phyloP scores from a whole-genome alignment of 1,140 invertebrate genomes.

The Cotesia typhae region DNA sequence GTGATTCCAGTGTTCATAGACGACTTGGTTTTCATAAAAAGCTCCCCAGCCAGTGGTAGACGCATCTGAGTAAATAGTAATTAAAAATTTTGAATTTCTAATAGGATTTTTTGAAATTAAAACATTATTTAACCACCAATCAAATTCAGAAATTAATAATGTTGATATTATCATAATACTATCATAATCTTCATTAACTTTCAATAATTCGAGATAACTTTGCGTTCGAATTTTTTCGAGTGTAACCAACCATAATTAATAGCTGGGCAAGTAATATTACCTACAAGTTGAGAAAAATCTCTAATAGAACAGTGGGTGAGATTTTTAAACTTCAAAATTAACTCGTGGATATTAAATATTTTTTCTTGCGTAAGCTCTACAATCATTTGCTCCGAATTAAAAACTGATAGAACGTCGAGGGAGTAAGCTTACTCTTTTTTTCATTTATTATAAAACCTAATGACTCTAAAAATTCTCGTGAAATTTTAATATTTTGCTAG shows the following conservation, averaged over 20 bases:
- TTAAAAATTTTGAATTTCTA: not conserved
- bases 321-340: conserved; percentile 26
- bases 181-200: conserved; percentile 34
- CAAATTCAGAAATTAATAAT: not conserved
- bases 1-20: not conserved
- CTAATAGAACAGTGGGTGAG: conserved; percentile 40
- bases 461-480: conserved; percentile 36
- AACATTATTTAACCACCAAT: not conserved
- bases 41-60: not conserved
- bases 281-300: conserved; percentile 43
- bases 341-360: conserved; percentile 24
- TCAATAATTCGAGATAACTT: conserved; percentile 36
- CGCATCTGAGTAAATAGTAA: conserved; percentile 1
- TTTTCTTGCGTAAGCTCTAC: conserved; percentile 40
- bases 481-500: conserved; percentile 25
- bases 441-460: conserved; percentile 47
- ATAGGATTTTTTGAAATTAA: not conserved
- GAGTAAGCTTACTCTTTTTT: conserved; percentile 35
- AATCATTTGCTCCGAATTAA: conserved; percentile 37
- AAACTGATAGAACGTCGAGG: conserved; percentile 36
- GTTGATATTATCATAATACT: conserved; percentile 14
- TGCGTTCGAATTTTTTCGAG: conserved; percentile 42
- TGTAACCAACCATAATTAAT: conserved; percentile 43
- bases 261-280: conserved; percentile 42
- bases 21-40: not conserved